Conservation (phyloP, 1,140 invertebrate species). For the Drosophila elegans region DNA sequence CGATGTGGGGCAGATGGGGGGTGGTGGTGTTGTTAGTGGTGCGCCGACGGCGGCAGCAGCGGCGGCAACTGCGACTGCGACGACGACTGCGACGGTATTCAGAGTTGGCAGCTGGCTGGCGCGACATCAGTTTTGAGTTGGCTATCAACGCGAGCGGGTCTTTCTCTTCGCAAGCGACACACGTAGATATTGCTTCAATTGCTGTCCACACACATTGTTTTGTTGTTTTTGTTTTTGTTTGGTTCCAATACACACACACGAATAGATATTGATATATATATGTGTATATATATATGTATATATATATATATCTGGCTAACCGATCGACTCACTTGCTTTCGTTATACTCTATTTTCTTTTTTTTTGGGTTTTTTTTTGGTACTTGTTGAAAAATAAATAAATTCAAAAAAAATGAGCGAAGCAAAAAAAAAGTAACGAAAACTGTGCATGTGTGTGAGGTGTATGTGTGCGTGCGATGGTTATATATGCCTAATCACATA, state of each 20-base stretch:
- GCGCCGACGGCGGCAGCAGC: constrained; percentile 12
- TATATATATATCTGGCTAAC: constrained; percentile 24
- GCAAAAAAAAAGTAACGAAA: constrained; percentile 41
- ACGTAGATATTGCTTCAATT: constrained; percentile 82
- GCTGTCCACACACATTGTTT: constrained; percentile 70
- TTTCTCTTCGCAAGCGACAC: constrained; percentile 84
- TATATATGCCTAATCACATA: constrained; percentile 47
- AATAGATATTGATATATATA: constrained; percentile 40
- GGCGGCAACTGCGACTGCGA: constrained; percentile 24
- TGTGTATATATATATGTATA: constrained; percentile 35
- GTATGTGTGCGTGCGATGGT: constrained; percentile 56
- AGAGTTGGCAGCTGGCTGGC: constrained; percentile 68
- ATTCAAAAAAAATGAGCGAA: constrained; percentile 26
- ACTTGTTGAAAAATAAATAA: constrained; percentile 42
- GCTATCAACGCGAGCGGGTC: constrained; percentile 85
- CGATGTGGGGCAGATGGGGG: constrained; percentile 11
- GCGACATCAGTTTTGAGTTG: constrained; percentile 85
- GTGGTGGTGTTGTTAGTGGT: constrained; percentile 16
- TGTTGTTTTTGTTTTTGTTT: constrained; percentile 77
- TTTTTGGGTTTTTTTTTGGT: constrained; percentile 48
- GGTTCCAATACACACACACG: constrained; percentile 59
- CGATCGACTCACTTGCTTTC: constrained; percentile 37
- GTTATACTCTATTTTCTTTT: constrained; percentile 38
- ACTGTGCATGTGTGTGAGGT: constrained; percentile 57
- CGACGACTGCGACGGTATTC: constrained; percentile 72